phyloP scores from a whole-genome alignment of 2,797 vertebrate genomes.

The Gambusia yucatana region DNA sequence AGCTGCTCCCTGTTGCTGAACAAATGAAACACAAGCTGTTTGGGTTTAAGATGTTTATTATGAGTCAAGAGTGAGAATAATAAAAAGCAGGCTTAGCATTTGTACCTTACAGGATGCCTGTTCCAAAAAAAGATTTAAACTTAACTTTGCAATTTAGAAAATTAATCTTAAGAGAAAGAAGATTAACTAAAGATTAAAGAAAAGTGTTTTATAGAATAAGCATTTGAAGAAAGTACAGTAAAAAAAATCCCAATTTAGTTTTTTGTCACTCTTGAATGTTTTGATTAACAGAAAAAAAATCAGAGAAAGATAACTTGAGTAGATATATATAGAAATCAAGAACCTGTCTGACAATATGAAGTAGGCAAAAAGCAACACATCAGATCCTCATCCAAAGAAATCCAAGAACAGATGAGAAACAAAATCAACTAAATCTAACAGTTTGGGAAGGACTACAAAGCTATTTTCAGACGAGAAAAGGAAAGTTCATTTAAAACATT shows the following conservation, averaged over 20 bases:
- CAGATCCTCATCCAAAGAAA: not conserved
- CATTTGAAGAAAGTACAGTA: not conserved
- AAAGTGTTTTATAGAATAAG: not conserved
- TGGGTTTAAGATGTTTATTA: not conserved
- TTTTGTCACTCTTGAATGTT: not conserved
- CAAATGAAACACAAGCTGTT: not conserved
- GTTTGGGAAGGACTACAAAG: not conserved
- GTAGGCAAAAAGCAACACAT: not conserved
- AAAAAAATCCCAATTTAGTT: not conserved
- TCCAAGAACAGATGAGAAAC: not conserved
- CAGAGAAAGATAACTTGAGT: not conserved
- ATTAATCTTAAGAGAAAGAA: not conserved
- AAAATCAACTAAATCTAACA: not conserved
- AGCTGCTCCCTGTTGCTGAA: not conserved
- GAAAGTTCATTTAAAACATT: not conserved
- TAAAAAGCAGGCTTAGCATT: not conserved
- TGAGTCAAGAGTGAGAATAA: not conserved
- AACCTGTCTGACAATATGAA: not conserved
- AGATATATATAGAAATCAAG: not conserved
- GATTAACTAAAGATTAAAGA: no score
- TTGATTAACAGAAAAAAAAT: not conserved
- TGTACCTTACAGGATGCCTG: not conserved
- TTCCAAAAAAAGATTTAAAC: not conserved
- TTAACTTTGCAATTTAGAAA: not conserved
- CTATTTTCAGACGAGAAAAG: not conserved